Evolutionary conservation across 2,888 invertebrate genomes (phyloP).

Genomic region (Copidosoma aretas): DNA sequence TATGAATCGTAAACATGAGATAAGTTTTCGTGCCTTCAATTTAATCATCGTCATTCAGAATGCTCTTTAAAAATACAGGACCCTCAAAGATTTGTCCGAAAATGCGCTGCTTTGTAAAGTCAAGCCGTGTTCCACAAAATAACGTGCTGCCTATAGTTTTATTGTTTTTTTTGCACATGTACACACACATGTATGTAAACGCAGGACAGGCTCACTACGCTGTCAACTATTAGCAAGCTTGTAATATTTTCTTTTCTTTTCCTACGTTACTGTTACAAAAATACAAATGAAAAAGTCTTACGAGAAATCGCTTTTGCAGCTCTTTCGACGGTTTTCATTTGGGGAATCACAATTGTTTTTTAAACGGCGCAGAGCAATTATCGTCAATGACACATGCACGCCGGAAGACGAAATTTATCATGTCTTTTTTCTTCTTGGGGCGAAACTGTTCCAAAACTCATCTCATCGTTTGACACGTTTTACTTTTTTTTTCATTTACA

Average conservation of each 20-base stretch:
- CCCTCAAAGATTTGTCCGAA: neutral
- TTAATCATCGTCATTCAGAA: slow-evolving; percentile 7
- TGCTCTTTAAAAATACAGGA: neutral
- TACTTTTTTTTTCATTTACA: slow-evolving; percentile 4
- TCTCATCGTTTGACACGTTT: neutral
- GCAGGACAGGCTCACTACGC: no score
- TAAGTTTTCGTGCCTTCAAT: neutral
- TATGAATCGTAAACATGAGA: neutral
- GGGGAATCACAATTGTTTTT: slow-evolving; percentile 20
- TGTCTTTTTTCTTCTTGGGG: slow-evolving; percentile 3
- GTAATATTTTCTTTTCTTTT: slow-evolving; percentile 10
- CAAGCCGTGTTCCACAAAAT: neutral
- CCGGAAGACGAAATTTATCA: slow-evolving; percentile 24
- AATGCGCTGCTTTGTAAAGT: slow-evolving; percentile 12
- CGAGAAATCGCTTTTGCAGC: slow-evolving; percentile 3
- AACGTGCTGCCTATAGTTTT: no score
- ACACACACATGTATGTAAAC: neutral
- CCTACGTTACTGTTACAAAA: slow-evolving; percentile 18
- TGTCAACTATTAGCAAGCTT: slow-evolving; percentile 14
- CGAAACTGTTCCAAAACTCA: slow-evolving; percentile 17
- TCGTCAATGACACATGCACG: slow-evolving; percentile 9
- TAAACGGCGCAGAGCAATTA: slow-evolving; percentile 7
- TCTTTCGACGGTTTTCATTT: slow-evolving; percentile 23
- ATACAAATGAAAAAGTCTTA: slow-evolving; percentile 26
- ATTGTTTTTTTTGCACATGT: slow-evolving; percentile 6